Base-by-base conservation (phyloP, 1,140 invertebrate genomes). In the Pygmarrhopalites habei region DNA sequence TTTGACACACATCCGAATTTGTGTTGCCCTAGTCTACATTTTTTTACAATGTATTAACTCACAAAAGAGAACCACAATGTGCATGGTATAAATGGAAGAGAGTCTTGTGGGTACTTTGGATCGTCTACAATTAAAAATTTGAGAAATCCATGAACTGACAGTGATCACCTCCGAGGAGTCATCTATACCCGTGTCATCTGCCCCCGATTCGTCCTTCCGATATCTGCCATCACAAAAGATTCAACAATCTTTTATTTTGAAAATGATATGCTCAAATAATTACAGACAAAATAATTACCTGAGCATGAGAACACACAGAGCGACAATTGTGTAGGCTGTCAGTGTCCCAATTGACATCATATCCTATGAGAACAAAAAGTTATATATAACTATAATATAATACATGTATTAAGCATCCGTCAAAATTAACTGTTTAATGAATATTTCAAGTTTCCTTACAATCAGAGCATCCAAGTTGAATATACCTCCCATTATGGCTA, bases 281-380 rank as follows among this genome's bases (percentile, higher is more conserved):
- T n/a, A n/a, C n/a, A n/a, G n/a, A n/a, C n/a, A n/a, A n/a, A 7
- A 23, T 71, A 62, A 55, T 60, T 82, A 89, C 82, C 87, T 83
- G 1, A 96, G 79, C 64, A 95, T 81, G 15, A 95, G 80, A 1
- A 96, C 90, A 66, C 88, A 94, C 41, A 89, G 81, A 14, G 91
- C 88, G 0, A 96, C 93, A 46, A 96, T 86, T 7, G 90, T 89
- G 74, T 95, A 96, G 0, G 93, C 93, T 47, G 96, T 77, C 0
- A 97, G 76, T 0, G 93, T 96, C 57, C 93, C 93, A 70, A 97
- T 95, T 0, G 91, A 94, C 84, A 96, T 91, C 86, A 97, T 92
- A 71, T 93, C n/a, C n/a, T n/a, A n/a, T n/a, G n/a, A n/a, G n/a
- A n/a, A n/a, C n/a, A n/a, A n/a, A n/a, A n/a, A n/a, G n/a, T n/a